Conservation (phyloP, 2,888 invertebrate genomes). For the Drosophila borborema region DNA sequence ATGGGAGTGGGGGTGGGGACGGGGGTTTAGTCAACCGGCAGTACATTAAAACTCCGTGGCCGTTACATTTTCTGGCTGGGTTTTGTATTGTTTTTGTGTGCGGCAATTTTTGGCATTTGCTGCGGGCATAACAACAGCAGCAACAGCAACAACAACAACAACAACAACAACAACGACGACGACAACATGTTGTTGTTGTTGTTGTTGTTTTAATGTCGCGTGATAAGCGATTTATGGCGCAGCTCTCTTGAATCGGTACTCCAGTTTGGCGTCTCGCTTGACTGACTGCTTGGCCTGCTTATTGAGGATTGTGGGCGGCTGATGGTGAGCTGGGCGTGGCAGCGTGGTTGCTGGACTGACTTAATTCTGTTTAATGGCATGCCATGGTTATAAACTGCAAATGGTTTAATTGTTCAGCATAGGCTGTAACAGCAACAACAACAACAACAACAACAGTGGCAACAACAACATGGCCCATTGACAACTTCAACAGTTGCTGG, state of each 20-base stretch:
- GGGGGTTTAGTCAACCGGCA: conserved; percentile 48
- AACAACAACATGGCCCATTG: conserved; percentile 29
- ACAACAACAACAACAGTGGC: conserved; percentile 25
- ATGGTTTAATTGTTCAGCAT: conserved; percentile 75
- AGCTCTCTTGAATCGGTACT: conserved; percentile 76
- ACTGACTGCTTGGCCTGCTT: conserved; percentile 54
- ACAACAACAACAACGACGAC: conserved; percentile 18
- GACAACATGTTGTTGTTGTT: conserved; percentile 37
- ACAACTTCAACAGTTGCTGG: conserved; percentile 41
- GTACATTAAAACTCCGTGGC: conserved; percentile 78
- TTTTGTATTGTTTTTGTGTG: conserved; percentile 76
- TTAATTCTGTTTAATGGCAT: conserved; percentile 76
- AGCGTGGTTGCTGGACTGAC: conserved; percentile 52
- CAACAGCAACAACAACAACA: conserved; percentile 35
- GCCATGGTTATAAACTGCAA: conserved; percentile 79
- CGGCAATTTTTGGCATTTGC: conserved; percentile 79
- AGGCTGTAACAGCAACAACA: conserved; percentile 32
- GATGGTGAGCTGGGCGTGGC: conserved; percentile 5
- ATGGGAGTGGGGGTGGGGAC: not conserved
- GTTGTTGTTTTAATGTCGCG: conserved; percentile 79
- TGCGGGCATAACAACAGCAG: conserved; percentile 63
- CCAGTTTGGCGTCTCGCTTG: conserved; percentile 72
- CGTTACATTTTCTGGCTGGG: conserved; percentile 67
- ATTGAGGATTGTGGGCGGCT: conserved; percentile 24
- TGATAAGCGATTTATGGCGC: conserved; percentile 79